Conservation (phyloP, 2,888 invertebrate genomes). For the Drosophila borborema region DNA sequence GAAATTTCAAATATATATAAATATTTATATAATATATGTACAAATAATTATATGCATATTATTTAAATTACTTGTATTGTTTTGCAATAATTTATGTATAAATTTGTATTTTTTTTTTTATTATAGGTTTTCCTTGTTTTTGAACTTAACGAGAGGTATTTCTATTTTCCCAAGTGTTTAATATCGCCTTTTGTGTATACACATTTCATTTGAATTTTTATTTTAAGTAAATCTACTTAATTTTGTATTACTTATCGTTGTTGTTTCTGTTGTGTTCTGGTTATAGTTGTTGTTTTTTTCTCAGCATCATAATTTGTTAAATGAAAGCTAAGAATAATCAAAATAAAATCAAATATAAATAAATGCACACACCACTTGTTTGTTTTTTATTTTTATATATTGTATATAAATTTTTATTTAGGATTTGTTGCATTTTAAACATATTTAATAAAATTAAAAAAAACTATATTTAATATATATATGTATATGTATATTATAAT, state of each 20-base stretch:
- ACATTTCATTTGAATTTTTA: constrained; percentile 15
- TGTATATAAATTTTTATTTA: constrained; percentile 73
- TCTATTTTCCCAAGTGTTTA: constrained; percentile 85
- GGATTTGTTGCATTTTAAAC: constrained; percentile 68
- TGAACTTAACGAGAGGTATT: constrained; percentile 86
- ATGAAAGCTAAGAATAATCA: constrained; percentile 11
- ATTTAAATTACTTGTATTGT: not conserved
- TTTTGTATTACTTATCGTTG: constrained; percentile 53
- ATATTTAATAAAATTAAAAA: constrained; percentile 72
- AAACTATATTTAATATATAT: constrained; percentile 60
- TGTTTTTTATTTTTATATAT: constrained; percentile 52
- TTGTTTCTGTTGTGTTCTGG: constrained; percentile 17
- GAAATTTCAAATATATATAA: constrained; percentile 37
- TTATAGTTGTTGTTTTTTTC: constrained; percentile 23
- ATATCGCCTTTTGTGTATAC: constrained; percentile 69
- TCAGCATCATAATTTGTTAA: constrained; percentile 53
- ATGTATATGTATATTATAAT: constrained; percentile 50
- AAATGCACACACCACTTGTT: constrained; percentile 7
- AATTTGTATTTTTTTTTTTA: constrained; percentile 56
- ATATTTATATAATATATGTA: constrained; percentile 35
- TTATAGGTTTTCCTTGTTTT: constrained; percentile 68
- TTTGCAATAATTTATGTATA: constrained; percentile 41
- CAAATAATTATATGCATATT: constrained; percentile 20
- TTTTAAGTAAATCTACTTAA: constrained; percentile 24
- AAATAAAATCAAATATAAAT: constrained; percentile 9